Evolutionary conservation across 2,113 vertebrate genomes (phyloP).

Genomic region (Vombatus ursinus): DNA sequence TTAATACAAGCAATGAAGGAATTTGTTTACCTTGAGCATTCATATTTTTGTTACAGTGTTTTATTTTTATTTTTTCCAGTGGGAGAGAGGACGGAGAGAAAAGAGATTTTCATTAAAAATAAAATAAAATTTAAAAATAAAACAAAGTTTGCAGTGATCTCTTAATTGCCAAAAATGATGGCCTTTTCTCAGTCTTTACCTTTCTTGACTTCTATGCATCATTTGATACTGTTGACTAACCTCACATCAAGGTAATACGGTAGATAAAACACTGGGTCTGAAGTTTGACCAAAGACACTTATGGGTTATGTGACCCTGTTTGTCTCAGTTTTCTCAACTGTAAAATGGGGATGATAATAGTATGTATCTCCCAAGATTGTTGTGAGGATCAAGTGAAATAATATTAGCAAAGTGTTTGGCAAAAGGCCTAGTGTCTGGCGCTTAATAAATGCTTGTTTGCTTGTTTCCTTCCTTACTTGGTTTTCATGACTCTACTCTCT

Average conservation of each 20-base stretch:
- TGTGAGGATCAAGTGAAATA: background rate
- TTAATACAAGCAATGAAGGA: background rate
- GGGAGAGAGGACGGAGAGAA: background rate
- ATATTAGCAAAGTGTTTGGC: background rate
- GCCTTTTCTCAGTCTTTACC: background rate
- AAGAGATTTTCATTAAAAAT: background rate
- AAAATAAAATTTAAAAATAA: background rate
- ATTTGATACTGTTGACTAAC: background rate
- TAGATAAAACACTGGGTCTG: background rate
- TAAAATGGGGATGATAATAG: background rate
- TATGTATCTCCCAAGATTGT: background rate
- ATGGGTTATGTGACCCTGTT: background rate
- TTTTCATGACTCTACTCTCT: background rate
- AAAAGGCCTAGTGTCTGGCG: background rate
- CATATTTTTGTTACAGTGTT: background rate
- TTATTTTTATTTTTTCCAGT: background rate
- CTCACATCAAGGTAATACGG: background rate
- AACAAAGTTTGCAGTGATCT: background rate
- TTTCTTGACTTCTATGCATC: background rate
- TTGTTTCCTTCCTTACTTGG: background rate
- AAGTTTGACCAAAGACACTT: background rate
- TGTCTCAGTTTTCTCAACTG: background rate
- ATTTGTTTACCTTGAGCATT: background rate
- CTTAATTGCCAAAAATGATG: background rate
- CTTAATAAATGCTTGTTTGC: background rate